Evolutionary conservation across 2,113 vertebrate genomes (phyloP).

Genomic region (Varanus salvator): DNA sequence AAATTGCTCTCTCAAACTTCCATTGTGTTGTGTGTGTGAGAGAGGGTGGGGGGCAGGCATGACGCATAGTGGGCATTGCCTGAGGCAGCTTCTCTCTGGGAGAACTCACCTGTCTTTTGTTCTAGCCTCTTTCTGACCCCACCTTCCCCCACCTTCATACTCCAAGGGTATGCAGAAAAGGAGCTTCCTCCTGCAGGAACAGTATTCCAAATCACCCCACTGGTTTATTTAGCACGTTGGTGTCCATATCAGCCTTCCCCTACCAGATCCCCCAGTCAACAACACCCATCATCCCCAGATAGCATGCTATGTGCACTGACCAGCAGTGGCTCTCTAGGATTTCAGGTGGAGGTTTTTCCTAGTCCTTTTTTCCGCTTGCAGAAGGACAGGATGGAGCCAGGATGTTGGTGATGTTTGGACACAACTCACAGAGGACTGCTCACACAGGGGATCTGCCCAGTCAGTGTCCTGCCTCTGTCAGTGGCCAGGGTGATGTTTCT

Average conservation of each 20-base stretch:
- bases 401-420: neutral
- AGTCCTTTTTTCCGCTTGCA: neutral
- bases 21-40: neutral
- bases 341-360: no score
- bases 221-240: no score
- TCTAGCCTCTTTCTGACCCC: neutral
- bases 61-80: no score
- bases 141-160: neutral
- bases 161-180: no score
- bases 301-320: no score
- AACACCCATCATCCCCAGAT: no score
- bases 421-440: neutral
- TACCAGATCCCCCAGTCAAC: no score
- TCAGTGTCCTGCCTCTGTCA: neutral
- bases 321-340: no score
- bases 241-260: no score
- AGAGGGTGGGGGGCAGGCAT: rapidly evolving
- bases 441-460: neutral
- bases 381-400: neutral
- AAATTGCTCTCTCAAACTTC: neutral
- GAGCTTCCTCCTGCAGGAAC: no score
- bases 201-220: no score
- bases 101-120: neutral
- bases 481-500: neutral
- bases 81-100: neutral